Conservation (phyloP, 2,888 invertebrate species). For the Drosophila silvestris region DNA sequence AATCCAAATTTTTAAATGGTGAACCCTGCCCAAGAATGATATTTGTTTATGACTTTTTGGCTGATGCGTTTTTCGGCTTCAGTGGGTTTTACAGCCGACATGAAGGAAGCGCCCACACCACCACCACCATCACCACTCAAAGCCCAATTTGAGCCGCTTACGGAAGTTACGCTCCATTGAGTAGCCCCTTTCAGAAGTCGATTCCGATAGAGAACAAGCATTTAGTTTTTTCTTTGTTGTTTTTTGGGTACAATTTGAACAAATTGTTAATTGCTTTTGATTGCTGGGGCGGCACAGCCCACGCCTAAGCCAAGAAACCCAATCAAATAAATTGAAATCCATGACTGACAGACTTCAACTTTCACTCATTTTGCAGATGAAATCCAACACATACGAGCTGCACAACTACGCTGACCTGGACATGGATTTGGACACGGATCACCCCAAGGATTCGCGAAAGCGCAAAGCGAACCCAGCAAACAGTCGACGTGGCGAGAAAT, state of each 20-base stretch:
- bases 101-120: slow-evolving; percentile 61
- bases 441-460: slow-evolving; percentile 54
- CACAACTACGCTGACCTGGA: slow-evolving; percentile 73
- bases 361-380: slow-evolving; percentile 67
- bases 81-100: slow-evolving; percentile 65
- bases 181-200: slow-evolving; percentile 32
- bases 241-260: slow-evolving; percentile 53
- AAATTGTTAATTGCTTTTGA: slow-evolving; percentile 75
- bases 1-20: slow-evolving; percentile 44
- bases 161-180: slow-evolving; percentile 70
- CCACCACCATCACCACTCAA: slow-evolving; percentile 35
- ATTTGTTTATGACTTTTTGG: slow-evolving; percentile 65
- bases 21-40: slow-evolving; percentile 47
- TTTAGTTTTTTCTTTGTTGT: slow-evolving; percentile 3
- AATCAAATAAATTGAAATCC: slow-evolving; percentile 24
- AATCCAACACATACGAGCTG: slow-evolving; percentile 74
- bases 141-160: slow-evolving; percentile 64
- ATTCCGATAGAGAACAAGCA: slow-evolving; percentile 26
- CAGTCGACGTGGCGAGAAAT: slow-evolving; percentile 86
- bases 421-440: slow-evolving; percentile 50
- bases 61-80: slow-evolving; percentile 76
- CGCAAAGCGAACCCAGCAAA: slow-evolving; percentile 45
- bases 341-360: slow-evolving; percentile 31
- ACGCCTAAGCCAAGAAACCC: slow-evolving; percentile 36
- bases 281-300: slow-evolving; percentile 60